phyloP scores from a whole-genome alignment of 1,140 invertebrate genomes.

The Leptoteleia sp. region DNA sequence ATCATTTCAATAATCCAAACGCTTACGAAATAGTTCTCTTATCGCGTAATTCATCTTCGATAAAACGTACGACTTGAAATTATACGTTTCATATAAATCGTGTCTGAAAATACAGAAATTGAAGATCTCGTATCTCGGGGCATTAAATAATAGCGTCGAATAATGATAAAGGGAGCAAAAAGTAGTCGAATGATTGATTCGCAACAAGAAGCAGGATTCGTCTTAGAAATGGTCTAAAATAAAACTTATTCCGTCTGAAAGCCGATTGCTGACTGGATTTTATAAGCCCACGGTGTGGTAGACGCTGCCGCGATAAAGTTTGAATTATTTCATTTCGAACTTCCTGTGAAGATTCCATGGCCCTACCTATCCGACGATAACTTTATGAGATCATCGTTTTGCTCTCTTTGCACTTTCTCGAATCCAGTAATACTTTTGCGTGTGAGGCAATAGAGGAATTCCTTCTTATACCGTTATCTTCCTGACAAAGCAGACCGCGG shows the following conservation, averaged over 20 bases:
- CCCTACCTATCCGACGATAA: conserved; percentile 60
- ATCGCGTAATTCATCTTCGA: conserved; percentile 31
- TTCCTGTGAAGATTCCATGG: conserved; percentile 68
- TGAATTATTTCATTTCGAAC: conserved; percentile 72
- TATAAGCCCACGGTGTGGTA: conserved; percentile 55
- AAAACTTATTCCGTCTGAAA: conserved; percentile 58
- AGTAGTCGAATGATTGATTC: conserved; percentile 54
- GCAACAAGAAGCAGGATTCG: conserved; percentile 50
- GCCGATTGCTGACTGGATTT: conserved; percentile 54
- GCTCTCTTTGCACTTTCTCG: conserved; percentile 59
- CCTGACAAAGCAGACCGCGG: conserved; percentile 50
- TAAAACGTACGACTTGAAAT: conserved; percentile 26
- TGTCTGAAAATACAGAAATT: conserved; percentile 28
- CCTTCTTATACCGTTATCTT: conserved; percentile 56
- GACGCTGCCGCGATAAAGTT: conserved; percentile 66
- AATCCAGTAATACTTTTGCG: conserved; percentile 61
- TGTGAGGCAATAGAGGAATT: conserved; percentile 57
- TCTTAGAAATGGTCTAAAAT: conserved; percentile 49
- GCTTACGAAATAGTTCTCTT: conserved; percentile 32
- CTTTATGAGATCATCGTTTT: conserved; percentile 65
- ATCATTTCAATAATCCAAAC: conserved; percentile 29
- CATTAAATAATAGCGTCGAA: conserved; percentile 44
- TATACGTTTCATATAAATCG: conserved; percentile 37
- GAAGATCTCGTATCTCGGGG: conserved; percentile 18
- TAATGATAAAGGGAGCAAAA: conserved; percentile 45